phyloP scores from a whole-genome alignment of 1,140 invertebrate species.

The Chrysopa pallens region DNA sequence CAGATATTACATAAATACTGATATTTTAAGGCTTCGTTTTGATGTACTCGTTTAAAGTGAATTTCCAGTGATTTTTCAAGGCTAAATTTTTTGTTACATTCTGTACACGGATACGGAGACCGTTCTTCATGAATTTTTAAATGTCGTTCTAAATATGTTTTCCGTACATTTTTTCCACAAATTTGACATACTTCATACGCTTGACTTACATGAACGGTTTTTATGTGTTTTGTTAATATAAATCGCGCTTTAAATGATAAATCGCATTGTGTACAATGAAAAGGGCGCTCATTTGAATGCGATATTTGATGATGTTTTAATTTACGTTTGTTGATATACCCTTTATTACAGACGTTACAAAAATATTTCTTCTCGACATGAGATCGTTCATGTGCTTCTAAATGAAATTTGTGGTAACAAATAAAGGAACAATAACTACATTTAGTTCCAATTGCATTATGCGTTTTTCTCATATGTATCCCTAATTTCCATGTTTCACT shows the following conservation, averaged over 20 bases:
- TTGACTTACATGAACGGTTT: background rate
- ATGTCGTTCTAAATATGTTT: too few relatives aligned
- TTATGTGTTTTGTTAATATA: background rate
- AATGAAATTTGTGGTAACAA: background rate
- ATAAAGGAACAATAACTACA: background rate
- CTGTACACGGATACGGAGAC: too few relatives aligned
- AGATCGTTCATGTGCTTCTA: background rate
- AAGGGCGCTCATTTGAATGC: background rate
- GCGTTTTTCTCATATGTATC: background rate
- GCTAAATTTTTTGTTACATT: too few relatives aligned
- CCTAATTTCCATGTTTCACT: background rate
- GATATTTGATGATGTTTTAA: background rate
- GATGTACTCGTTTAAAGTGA: background rate
- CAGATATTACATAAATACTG: background rate
- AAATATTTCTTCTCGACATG: background rate
- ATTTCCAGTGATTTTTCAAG: too few relatives aligned
- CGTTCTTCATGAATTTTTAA: too few relatives aligned
- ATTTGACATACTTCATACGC: too few relatives aligned
- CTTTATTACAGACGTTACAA: background rate
- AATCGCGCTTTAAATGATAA: background rate
- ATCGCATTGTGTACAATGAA: background rate
- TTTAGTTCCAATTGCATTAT: background rate
- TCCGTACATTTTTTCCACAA: too few relatives aligned
- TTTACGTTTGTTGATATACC: background rate
- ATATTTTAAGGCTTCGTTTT: background rate